These are phyloP conservation scores for Scaptomyza montana DNA, from an alignment of 1,140 invertebrate species.

Conservation along the genomic window DNA sequence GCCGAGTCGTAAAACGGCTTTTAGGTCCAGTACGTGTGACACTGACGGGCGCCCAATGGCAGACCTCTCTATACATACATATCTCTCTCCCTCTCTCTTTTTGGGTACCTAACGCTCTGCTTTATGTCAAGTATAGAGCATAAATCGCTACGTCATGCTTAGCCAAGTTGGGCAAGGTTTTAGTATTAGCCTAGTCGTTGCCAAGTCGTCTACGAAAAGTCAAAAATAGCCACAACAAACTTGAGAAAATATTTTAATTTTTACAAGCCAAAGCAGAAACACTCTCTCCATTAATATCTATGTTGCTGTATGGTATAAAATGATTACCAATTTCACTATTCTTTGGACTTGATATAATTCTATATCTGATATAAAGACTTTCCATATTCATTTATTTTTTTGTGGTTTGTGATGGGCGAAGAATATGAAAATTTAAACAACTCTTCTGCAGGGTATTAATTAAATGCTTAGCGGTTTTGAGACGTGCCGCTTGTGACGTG, in stretches of 20 bases:
- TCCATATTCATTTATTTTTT: not conserved
- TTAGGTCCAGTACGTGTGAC: slow-evolving; percentile 23
- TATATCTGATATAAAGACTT: no score
- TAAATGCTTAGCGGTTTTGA: slow-evolving; percentile 35
- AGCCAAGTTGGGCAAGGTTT: slow-evolving; percentile 24
- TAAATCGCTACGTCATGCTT: slow-evolving; percentile 62
- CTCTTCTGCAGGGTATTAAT: slow-evolving; percentile 52
- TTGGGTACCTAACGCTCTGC: not conserved
- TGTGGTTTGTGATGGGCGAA: not conserved
- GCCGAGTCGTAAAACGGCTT: slow-evolving; percentile 27
- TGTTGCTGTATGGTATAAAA: no score
- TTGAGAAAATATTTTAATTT: not conserved
- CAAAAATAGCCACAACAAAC: slow-evolving; percentile 45
- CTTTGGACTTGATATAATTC: no score
- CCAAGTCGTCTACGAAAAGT: slow-evolving; percentile 61
- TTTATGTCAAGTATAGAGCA: slow-evolving; percentile 47
- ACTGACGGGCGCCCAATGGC: not conserved
- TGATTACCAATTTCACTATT: no score
- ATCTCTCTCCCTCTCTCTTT: not conserved
- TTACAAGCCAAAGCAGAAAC: slow-evolving; percentile 3
- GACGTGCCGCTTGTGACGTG: slow-evolving; percentile 53
- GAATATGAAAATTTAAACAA: not conserved
- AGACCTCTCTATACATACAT: not conserved
- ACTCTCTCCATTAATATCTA: slow-evolving; percentile 15
- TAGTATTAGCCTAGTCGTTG: slow-evolving; percentile 55